Conservation (phyloP, 2,113 vertebrate species). For the Poicephalus meyeri region DNA sequence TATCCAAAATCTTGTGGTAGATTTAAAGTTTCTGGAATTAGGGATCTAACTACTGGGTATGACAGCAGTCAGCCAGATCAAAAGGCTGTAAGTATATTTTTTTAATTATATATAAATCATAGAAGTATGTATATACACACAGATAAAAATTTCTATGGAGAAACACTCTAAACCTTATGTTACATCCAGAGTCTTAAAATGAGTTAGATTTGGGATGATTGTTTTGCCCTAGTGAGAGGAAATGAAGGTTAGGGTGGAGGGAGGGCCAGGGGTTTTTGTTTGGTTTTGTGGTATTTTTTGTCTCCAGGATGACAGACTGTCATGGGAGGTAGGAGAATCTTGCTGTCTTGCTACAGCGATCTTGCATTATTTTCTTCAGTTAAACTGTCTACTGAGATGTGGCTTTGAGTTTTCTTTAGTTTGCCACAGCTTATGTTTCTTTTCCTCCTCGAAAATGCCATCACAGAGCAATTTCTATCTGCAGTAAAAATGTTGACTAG, state of each 20-base stretch:
- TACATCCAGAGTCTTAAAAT: background rate
- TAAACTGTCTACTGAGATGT: background rate
- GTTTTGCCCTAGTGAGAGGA: background rate
- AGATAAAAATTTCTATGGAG: background rate
- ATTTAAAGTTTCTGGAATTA: constrained; percentile 84
- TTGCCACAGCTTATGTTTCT: background rate
- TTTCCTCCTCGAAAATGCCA: background rate
- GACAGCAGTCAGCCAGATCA: constrained; percentile 88
- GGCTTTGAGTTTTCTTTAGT: background rate
- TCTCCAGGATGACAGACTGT: background rate
- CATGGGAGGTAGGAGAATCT: background rate
- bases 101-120: background rate
- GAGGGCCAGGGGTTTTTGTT: background rate
- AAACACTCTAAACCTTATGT: background rate
- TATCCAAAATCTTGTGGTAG: constrained; percentile 88
- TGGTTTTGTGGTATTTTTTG: background rate
- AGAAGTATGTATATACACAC: background rate
- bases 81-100: constrained; percentile 85
- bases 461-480: background rate
- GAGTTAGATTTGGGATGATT: background rate
- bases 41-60: constrained; percentile 93
- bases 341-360: background rate
- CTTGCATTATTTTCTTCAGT: background rate
- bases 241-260: background rate
- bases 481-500: background rate